A percentile compares a stretch with the other conserved stretches of the same genome.
These are phyloP conservation scores for Diplogasteroides magnus DNA, from an alignment of 1,140 invertebrate species.

Conservation along the genomic window DNA sequence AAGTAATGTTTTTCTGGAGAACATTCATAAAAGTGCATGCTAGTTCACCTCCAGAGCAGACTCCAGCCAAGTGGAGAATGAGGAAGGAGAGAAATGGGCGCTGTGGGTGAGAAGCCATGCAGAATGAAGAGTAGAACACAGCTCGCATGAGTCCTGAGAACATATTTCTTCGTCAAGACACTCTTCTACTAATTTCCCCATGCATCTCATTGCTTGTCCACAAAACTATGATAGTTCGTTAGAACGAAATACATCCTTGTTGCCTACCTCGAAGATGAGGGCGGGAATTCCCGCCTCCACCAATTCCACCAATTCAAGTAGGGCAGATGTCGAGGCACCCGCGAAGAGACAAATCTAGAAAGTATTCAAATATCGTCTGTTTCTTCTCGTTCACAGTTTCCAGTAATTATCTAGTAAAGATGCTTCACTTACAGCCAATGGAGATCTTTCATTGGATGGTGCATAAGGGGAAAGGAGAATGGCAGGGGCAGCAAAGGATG, in stretches of 20 bases:
- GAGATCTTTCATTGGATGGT: conserved; percentile 43
- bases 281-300: conserved; percentile 44
- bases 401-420: conserved; percentile 13
- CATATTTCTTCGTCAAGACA: too few relatives aligned
- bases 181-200: too few relatives aligned
- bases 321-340: background rate
- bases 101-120: conserved; percentile 35
- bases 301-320: conserved; percentile 33
- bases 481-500: conserved; percentile 19
- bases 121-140: conserved; percentile 38
- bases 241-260: background rate
- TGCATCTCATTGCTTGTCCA: too few relatives aligned
- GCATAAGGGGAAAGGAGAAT: conserved; percentile 38
- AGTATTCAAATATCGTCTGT: background rate
- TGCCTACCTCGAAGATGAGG: conserved; percentile 38
- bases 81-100: conserved; percentile 34
- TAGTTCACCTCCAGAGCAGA: background rate
- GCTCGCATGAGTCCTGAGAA: conserved; percentile 42
- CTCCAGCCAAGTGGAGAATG: conserved; percentile 35
- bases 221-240: too few relatives aligned
- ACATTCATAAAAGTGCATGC: background rate
- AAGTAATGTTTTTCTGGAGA: conserved; percentile 9
- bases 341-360: background rate
- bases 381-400: background rate
- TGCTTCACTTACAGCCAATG: conserved; percentile 45